A percentile compares a stretch with the other conserved stretches of the same genome.
phyloP scores from a whole-genome alignment of 2,888 invertebrate genomes.

The Latheticus oryzae region DNA sequence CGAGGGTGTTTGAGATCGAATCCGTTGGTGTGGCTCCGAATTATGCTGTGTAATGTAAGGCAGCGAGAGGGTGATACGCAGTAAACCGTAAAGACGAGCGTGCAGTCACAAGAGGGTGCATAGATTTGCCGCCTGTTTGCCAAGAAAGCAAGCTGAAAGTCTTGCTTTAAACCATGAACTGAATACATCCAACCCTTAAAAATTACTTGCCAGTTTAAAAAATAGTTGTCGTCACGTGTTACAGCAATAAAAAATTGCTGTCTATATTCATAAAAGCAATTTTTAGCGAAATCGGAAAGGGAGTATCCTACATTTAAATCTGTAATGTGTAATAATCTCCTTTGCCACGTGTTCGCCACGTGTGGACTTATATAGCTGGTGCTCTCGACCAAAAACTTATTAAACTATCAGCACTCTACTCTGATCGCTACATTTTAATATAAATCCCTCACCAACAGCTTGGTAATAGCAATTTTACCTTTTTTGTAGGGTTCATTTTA shows the following conservation, averaged over 20 bases:
- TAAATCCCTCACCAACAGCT: constrained; percentile 10
- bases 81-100: constrained; percentile 65
- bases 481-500: constrained; percentile 21
- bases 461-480: constrained; percentile 1
- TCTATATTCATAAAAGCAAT: constrained; percentile 12
- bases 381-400: constrained; percentile 57
- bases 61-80: constrained; percentile 61
- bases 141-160: constrained; percentile 48
- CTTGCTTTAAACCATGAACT: constrained; percentile 1
- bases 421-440: constrained; percentile 28
- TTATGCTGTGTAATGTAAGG: constrained; percentile 63
- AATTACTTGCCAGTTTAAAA: constrained; percentile 16
- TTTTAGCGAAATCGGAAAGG: constrained; percentile 23
- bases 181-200: constrained; percentile 28
- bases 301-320: constrained; percentile 41
- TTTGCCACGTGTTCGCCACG: constrained; percentile 56
- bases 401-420: constrained; percentile 51
- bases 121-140: constrained; percentile 66
- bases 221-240: constrained; percentile 26
- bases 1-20: constrained; percentile 42
- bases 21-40: constrained; percentile 52
- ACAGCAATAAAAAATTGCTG: constrained; percentile 12
- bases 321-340: constrained; percentile 61
- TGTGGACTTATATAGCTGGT: constrained; percentile 45
- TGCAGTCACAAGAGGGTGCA: constrained; percentile 62